A percentile compares a stretch with the other conserved stretches of the same genome.
phyloP scores from a whole-genome alignment of 2,888 invertebrate genomes.

The Rhamphomyia laevipes region DNA sequence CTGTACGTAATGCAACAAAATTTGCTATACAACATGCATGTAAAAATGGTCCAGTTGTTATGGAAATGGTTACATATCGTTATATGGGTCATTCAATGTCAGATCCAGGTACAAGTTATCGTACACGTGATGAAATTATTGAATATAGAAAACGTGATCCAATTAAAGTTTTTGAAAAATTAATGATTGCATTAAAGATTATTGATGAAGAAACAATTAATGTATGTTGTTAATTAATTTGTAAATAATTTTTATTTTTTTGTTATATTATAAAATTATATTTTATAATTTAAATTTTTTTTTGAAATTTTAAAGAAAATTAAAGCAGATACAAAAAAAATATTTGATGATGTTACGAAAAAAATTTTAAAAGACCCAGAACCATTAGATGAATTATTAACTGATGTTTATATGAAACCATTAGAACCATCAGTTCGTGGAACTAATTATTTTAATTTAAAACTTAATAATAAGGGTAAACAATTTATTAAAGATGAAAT shows the following conservation, averaged over 20 bases:
- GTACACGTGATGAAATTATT: slow-evolving; percentile 87
- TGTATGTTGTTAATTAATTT: slow-evolving; percentile 42
- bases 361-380: slow-evolving; percentile 60
- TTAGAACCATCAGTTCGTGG: slow-evolving; percentile 2
- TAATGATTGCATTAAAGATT: slow-evolving; percentile 55
- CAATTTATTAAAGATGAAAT: no score
- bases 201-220: slow-evolving; percentile 60
- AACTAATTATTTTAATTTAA: slow-evolving; percentile 2
- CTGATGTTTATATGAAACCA: slow-evolving; percentile 51
- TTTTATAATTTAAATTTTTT: slow-evolving; percentile 10
- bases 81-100: slow-evolving; percentile 98
- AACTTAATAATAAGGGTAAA: slow-evolving; percentile 6
- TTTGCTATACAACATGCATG: slow-evolving; percentile 56
- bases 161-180: slow-evolving; percentile 85
- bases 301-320: no score
- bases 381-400: slow-evolving; percentile 55
- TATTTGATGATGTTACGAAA: slow-evolving; percentile 69
- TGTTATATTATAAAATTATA: slow-evolving; percentile 6
- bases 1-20: slow-evolving; percentile 68
- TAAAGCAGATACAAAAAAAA: slow-evolving; percentile 63
- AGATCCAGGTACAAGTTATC: slow-evolving; percentile 92
- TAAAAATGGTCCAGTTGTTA: slow-evolving; percentile 59
- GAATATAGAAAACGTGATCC: slow-evolving; percentile 89
- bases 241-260: not conserved
- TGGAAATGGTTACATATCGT: slow-evolving; percentile 90